Evolutionary conservation across 2,113 vertebrate genomes (phyloP).

Genomic region (Panurus biarmicus): DNA sequence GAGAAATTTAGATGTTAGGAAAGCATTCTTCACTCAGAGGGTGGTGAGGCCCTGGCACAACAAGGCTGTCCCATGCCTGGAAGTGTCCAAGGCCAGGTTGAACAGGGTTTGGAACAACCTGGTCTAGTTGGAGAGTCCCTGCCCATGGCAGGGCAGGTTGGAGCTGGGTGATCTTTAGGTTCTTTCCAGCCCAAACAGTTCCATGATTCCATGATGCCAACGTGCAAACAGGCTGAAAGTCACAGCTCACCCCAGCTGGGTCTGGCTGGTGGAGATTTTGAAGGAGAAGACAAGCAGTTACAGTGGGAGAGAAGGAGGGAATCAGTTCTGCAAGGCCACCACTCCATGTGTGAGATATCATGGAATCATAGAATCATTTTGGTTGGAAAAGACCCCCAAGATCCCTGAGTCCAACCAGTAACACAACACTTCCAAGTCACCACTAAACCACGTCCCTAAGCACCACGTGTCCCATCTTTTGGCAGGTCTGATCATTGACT

Average conservation of each 20-base stretch:
- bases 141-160: neutral
- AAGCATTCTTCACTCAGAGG: neutral
- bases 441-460: neutral
- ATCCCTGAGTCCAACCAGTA: neutral
- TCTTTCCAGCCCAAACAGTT: neutral
- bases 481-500: neutral
- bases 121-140: neutral
- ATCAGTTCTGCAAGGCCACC: neutral
- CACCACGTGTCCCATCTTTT: neutral
- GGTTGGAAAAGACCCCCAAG: neutral
- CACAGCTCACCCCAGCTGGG: neutral
- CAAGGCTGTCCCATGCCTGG: neutral
- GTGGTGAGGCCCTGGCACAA: neutral
- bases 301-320: neutral
- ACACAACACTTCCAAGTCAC: neutral
- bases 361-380: rapidly evolving
- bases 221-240: neutral
- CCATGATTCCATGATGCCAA: neutral
- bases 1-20: neutral
- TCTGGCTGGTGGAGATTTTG: neutral
- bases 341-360: rapidly evolving
- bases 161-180: neutral
- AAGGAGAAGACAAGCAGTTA: rapidly evolving
- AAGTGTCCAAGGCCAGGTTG: neutral
- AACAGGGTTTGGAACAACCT: neutral